phyloP scores from a whole-genome alignment of 2,888 invertebrate species.

The Rhopalosiphum nymphaeae region DNA sequence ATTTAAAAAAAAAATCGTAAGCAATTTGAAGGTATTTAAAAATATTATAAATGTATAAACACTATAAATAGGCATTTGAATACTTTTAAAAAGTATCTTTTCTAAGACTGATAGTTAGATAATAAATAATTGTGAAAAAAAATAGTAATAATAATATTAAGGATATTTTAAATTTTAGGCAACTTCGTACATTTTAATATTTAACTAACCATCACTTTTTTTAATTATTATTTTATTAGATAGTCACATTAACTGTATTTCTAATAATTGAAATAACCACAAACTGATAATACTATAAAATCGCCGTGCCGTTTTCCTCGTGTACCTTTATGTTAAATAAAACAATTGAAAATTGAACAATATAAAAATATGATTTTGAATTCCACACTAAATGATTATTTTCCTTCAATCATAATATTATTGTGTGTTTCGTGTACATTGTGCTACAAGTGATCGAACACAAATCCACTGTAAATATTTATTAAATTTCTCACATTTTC shows the following conservation, averaged over 20 bases:
- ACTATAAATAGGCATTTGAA: neutral
- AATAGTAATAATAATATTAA: neutral
- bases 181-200: fast-evolving
- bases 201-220: neutral
- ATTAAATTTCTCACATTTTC: neutral
- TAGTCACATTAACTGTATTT: neutral
- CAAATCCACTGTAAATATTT: neutral
- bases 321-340: neutral
- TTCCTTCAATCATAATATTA: neutral
- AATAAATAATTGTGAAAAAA: neutral
- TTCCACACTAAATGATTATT: neutral
- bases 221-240: neutral
- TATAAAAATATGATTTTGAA: neutral
- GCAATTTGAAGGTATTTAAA: too few relatives aligned
- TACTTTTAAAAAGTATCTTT: neutral
- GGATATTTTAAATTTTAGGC: neutral
- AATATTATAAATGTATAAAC: too few relatives aligned
- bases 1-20: too few relatives aligned
- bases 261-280: neutral
- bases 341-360: neutral
- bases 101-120: too few relatives aligned
- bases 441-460: neutral
- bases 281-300: neutral
- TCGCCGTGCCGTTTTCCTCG: neutral
- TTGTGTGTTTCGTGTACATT: neutral